A percentile compares a stretch with the other conserved stretches of the same genome.
phyloP scores from a whole-genome alignment of 1,140 invertebrate species.

The Drosophila sp. region DNA sequence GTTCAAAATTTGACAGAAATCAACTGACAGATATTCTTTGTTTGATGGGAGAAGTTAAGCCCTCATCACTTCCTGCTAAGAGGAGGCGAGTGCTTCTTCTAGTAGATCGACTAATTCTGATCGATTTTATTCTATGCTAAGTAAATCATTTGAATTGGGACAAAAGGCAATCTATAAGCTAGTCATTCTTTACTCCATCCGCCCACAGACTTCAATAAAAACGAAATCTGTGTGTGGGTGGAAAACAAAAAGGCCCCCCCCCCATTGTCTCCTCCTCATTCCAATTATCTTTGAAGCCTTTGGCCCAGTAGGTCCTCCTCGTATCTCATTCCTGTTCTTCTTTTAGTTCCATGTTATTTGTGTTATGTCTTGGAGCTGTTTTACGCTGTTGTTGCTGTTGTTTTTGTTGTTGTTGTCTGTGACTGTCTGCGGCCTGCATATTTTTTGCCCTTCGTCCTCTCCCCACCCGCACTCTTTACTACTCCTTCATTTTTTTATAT shows the following conservation, averaged over 20 bases:
- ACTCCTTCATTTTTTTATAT: constrained; percentile 47
- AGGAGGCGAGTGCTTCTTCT: no score
- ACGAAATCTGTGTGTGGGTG: neutral
- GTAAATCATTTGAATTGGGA: neutral
- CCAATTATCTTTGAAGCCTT: constrained; percentile 44
- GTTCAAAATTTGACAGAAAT: no score
- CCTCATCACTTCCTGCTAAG: no score
- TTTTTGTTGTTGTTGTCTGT: constrained; percentile 44
- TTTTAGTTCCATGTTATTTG: constrained; percentile 31
- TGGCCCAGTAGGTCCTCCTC: neutral
- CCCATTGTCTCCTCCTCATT: constrained; percentile 2
- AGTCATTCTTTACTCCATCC: neutral
- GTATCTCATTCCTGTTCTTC: constrained; percentile 26
- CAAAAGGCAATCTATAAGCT: neutral
- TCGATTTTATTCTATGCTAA: no score
- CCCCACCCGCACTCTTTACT: constrained; percentile 26
- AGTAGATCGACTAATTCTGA: no score
- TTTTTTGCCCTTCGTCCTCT: constrained; percentile 50
- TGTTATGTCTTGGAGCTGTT: constrained; percentile 20
- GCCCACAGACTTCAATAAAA: neutral
- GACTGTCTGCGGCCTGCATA: constrained; percentile 74
- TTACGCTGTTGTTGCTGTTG: constrained; percentile 13
- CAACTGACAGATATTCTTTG: no score
- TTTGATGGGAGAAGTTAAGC: no score
- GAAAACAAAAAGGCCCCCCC: neutral